A percentile compares a stretch with the other conserved stretches of the same genome.
phyloP scores from a whole-genome alignment of 2,113 vertebrate species.

The Cettia cetti region DNA sequence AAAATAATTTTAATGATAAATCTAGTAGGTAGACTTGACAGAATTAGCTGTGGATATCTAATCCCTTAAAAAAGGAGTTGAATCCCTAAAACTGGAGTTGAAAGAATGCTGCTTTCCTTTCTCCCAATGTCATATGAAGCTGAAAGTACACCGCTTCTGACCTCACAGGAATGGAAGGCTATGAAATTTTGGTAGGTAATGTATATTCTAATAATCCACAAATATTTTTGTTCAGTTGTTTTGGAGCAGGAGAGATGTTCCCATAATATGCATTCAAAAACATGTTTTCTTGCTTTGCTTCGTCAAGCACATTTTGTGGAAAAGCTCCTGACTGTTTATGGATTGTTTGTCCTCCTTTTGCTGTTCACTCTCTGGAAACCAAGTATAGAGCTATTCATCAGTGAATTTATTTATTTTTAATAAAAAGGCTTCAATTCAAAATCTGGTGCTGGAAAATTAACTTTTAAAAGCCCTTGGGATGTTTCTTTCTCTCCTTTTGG shows the following conservation, averaged over 20 bases:
- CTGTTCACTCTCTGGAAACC: not conserved
- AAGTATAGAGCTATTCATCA: not conserved
- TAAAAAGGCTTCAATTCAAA: not conserved
- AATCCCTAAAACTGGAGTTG: not conserved
- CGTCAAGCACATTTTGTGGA: not conserved
- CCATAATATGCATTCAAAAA: not conserved
- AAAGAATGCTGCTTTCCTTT: not conserved
- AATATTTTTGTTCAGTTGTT: not conserved
- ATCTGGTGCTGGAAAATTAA: not conserved
- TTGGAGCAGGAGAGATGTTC: not conserved
- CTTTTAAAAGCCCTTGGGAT: not conserved
- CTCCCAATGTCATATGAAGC: not conserved
- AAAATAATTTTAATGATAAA: constrained; percentile 13
- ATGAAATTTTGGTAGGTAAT: not conserved
- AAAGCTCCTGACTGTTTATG: not conserved
- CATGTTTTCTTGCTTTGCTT: not conserved
- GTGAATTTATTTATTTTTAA: not conserved
- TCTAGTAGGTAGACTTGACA: not conserved
- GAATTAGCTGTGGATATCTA: not conserved
- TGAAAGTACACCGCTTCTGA: not conserved
- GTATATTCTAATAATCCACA: not conserved
- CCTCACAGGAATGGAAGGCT: not conserved
- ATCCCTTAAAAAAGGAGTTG: not conserved
- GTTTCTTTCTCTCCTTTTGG: not conserved
- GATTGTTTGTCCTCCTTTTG: not conserved